A percentile compares a stretch with the other conserved stretches of the same genome.
Evolutionary conservation across 2,888 invertebrate species (phyloP).

Genomic region (Latrodectus elegans): DNA sequence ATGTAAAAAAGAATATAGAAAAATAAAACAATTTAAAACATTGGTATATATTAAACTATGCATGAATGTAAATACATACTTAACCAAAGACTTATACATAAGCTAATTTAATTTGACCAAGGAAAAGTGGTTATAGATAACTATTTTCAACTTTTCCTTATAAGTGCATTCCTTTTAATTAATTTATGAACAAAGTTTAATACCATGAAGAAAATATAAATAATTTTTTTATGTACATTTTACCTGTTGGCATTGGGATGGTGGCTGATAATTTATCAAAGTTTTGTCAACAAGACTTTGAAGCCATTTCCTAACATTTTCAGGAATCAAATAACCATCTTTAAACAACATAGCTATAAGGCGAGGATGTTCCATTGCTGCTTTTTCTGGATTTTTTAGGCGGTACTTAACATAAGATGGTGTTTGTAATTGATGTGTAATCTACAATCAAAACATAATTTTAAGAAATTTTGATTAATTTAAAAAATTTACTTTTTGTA

Average conservation of each 20-base stretch:
- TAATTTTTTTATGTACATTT: neutral
- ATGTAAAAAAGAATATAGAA: too few relatives aligned
- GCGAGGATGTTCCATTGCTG: neutral
- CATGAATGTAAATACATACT: too few relatives aligned
- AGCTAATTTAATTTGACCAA: too few relatives aligned
- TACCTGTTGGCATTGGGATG: neutral
- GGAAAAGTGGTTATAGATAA: too few relatives aligned
- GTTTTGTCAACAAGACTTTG: slow-evolving; percentile 66
- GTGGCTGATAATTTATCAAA: neutral
- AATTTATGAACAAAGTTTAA: too few relatives aligned
- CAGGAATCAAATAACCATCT: slow-evolving; percentile 49
- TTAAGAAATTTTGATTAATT: neutral
- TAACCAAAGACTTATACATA: too few relatives aligned
- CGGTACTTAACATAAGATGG: neutral
- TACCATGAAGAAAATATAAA: neutral
- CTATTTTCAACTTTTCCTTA: too few relatives aligned
- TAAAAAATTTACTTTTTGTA: too few relatives aligned
- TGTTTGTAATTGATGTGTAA: neutral
- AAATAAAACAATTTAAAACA: too few relatives aligned
- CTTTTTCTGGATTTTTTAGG: neutral
- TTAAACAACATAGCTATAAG: slow-evolving; percentile 33
- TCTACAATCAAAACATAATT: neutral
- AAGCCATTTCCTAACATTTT: slow-evolving; percentile 54
- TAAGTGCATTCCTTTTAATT: too few relatives aligned
- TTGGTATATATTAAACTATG: too few relatives aligned